Evolutionary conservation across 2,113 vertebrate species (phyloP).

Genomic region (Phocoena phocoena): DNA sequence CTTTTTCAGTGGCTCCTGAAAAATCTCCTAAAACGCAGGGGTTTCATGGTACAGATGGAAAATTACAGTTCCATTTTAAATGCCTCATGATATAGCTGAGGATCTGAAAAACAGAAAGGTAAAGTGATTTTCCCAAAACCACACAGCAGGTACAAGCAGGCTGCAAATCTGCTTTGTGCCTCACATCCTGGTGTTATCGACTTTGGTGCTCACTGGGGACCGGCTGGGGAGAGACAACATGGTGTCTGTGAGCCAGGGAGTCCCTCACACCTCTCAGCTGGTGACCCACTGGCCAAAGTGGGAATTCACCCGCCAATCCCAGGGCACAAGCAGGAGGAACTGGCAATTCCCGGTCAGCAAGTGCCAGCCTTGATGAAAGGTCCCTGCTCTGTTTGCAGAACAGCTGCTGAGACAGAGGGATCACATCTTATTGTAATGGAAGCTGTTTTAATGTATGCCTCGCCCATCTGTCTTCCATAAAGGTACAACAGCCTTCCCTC

Average conservation of each 20-base stretch:
- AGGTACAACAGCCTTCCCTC: background rate
- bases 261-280: background rate
- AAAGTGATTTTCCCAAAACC: background rate
- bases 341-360: background rate
- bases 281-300: background rate
- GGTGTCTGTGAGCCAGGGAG: background rate
- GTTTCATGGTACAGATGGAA: background rate
- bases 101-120: background rate
- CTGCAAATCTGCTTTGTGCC: background rate
- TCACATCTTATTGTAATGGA: background rate
- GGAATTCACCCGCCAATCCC: background rate
- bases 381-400: background rate
- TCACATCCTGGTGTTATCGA: background rate
- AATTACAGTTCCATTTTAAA: background rate
- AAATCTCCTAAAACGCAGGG: background rate
- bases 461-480: background rate
- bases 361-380: background rate
- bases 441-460: background rate
- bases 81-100: background rate
- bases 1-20: background rate
- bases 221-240: background rate
- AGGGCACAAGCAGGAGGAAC: background rate
- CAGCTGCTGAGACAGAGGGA: background rate
- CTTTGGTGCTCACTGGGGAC: background rate
- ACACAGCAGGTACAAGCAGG: background rate